Conservation (phyloP, 2,888 invertebrate species). For the Himalopsyche anomala region DNA sequence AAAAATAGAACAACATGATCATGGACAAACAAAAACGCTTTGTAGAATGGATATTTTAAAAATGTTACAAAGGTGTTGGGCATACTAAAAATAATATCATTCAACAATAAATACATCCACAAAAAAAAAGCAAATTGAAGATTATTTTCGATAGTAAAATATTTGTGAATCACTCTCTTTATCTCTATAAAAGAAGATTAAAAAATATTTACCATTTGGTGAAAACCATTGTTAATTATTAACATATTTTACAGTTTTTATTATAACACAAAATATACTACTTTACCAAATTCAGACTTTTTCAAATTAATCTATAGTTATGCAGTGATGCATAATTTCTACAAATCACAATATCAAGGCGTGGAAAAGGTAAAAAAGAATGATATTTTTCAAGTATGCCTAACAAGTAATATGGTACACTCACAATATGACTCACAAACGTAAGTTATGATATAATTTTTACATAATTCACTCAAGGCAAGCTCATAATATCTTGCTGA, state of each 20-base stretch:
- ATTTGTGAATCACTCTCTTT: too few species aligned
- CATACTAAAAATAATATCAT: slow-evolving; percentile 50
- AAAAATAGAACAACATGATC: slow-evolving; percentile 53
- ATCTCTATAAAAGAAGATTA: too few species aligned
- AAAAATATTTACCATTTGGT: too few species aligned
- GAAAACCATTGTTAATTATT: background rate
- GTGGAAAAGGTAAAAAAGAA: background rate
- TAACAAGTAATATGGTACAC: slow-evolving; percentile 57
- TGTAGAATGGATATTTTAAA: slow-evolving; percentile 55
- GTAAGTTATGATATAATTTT: slow-evolving; percentile 36
- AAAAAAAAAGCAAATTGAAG: too few species aligned
- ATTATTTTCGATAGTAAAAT: too few species aligned
- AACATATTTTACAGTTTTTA: background rate
- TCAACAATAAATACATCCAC: background rate
- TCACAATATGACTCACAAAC: slow-evolving; percentile 54
- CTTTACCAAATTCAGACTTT: too few species aligned
- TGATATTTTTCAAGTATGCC: slow-evolving; percentile 51
- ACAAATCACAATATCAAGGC: too few species aligned
- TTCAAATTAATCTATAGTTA: too few species aligned
- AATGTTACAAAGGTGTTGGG: slow-evolving; percentile 57
- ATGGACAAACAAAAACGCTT: slow-evolving; percentile 59
- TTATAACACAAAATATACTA: background rate
- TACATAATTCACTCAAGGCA: slow-evolving; percentile 42
- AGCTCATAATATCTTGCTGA: slow-evolving; percentile 31
- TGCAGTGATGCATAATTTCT: background rate